Evolutionary conservation across 1,140 invertebrate genomes (phyloP), one percentile per base, ranked within the genome.

Genomic region (Drosophila ananassae): DNA sequence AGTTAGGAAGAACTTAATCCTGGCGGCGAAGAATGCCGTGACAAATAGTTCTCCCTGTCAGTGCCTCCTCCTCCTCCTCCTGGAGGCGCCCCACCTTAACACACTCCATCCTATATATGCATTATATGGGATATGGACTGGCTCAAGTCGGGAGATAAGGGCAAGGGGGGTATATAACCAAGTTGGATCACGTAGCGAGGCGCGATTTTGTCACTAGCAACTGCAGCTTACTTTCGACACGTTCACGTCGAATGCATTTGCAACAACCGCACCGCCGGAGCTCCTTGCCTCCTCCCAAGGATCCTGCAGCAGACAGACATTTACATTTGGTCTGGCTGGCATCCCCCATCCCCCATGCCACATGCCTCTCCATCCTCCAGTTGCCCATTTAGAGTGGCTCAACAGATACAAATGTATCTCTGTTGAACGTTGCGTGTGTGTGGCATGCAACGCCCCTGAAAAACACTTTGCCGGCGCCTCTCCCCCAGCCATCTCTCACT

Each of bases 381-480:
- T 68, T 52, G 13, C 41, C 41, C 34, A 37, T 37, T 37, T 37
- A 41, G 41, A 52, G 53, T 32, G 60, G 22, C 60, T 75, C 61
- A 47, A 54, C 62, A 75, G 73, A 77, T 77, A 78, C 75, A 67
- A 79, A 79, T 79, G 77, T 66, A 73, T 63, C 61, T 80, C 12
- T 66, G 46, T 37, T 28, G 54, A 25, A 34, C 22, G 34, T 48
- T 66, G 53, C 48, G 25, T 74, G 61, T 60, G 73, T 73, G 77
- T 77, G 81, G 77, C 81, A 71, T 77, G 82, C 82, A 83, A 89
- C 82, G 82, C 83, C 82, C 79, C 56, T 75, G 72, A 72, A 87
- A 37, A 85, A 89, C 82, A 82, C 82, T 83, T 83, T 76, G 71
- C 54, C 75, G 83, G 62, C 74, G 79, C 64, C 79, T 50, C 53